phyloP scores from a whole-genome alignment of 2,797 vertebrate species.

The Darevskia nairensis region DNA sequence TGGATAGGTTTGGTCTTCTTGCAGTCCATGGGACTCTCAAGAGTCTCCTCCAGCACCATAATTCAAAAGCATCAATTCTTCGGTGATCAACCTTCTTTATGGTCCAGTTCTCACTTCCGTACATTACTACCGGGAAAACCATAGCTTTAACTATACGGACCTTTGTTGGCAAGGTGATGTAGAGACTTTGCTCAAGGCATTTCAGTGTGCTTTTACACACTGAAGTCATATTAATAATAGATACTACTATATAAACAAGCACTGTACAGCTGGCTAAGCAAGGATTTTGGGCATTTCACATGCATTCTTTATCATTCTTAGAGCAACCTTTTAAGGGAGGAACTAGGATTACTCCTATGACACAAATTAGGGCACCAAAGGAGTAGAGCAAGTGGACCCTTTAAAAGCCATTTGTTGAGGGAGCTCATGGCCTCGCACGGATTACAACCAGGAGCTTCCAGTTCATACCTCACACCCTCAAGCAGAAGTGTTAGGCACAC shows the following conservation, averaged over 20 bases:
- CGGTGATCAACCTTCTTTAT: no score
- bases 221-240: background rate
- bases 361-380: background rate
- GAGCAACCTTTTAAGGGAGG: background rate
- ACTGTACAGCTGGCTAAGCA: background rate
- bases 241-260: background rate
- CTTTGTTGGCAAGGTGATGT: no score
- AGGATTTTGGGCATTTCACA: background rate
- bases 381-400: background rate
- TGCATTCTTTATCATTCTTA: background rate
- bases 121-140: no score
- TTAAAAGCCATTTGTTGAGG: background rate
- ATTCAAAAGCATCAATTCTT: no score
- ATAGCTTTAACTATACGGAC: no score
- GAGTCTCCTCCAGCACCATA: no score
- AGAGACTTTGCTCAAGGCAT: background rate
- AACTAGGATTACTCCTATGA: background rate
- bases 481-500: background rate
- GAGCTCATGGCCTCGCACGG: background rate
- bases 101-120: no score
- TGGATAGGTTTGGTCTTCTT: no score
- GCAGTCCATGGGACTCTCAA: no score
- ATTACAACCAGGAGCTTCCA: background rate
- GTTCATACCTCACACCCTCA: background rate
- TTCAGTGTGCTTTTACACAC: background rate